phyloP scores from a whole-genome alignment of 2,797 vertebrate genomes.

The Danio jaintianensis region DNA sequence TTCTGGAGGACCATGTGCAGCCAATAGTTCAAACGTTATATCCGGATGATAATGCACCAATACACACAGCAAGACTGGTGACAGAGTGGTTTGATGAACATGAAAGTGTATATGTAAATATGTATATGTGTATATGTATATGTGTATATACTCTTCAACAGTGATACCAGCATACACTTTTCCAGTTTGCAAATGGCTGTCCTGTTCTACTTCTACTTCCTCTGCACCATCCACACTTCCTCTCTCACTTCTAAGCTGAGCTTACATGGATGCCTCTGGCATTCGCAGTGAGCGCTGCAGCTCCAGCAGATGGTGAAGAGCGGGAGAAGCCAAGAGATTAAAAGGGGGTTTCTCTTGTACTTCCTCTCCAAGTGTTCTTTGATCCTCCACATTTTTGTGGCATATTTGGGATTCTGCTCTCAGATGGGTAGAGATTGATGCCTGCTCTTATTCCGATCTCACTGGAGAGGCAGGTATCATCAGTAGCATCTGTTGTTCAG shows the following conservation, averaged over 20 bases:
- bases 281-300: slow-evolving; percentile 69
- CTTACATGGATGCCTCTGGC: slow-evolving; percentile 71
- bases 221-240: slow-evolving; percentile 48
- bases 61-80: no score
- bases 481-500: slow-evolving; percentile 21
- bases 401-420: slow-evolving; percentile 41
- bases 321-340: slow-evolving; percentile 72
- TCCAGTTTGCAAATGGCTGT: slow-evolving; percentile 19
- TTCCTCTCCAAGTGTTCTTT: slow-evolving; percentile 68
- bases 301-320: slow-evolving; percentile 76
- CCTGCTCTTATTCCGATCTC: background rate
- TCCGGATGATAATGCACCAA: no score
- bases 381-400: slow-evolving; percentile 64
- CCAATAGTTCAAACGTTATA: no score
- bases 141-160: background rate
- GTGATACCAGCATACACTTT: background rate
- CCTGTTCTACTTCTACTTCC: slow-evolving; percentile 18
- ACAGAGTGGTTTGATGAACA: no score
- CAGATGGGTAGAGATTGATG: slow-evolving; percentile 28
- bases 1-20: no score
- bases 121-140: no score
- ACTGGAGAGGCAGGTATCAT: slow-evolving; percentile 21
- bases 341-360: slow-evolving; percentile 68
- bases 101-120: no score
- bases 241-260: slow-evolving; percentile 73